Conservation (phyloP, 2,113 vertebrate genomes). For the Condylura cristata region DNA sequence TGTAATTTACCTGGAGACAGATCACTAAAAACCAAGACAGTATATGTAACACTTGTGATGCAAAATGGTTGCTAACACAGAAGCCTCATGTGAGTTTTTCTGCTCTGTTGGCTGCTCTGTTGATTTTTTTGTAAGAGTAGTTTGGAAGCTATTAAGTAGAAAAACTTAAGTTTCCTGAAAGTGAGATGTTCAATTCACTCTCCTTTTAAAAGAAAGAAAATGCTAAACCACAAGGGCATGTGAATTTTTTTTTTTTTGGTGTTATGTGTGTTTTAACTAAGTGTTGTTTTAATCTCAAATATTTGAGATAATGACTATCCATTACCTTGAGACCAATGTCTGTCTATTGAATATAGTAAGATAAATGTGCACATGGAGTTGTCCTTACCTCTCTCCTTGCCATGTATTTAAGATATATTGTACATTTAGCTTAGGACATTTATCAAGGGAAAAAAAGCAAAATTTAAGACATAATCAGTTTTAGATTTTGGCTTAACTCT, state of each 20-base stretch:
- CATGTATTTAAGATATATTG: conserved; percentile 39
- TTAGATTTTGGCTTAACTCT: conserved; percentile 23
- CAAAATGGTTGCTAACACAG: neutral
- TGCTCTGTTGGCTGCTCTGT: neutral
- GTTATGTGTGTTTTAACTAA: conserved; percentile 24
- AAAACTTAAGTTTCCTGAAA: neutral
- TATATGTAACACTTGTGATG: neutral
- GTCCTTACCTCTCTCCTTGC: conserved; percentile 44
- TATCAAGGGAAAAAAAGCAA: neutral
- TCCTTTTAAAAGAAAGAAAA: conserved; percentile 36
- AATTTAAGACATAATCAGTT: conserved; percentile 50
- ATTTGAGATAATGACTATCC: conserved; percentile 66
- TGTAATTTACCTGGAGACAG: neutral
- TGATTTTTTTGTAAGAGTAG: neutral
- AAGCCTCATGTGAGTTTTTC: neutral
- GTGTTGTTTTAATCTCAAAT: conserved; percentile 67
- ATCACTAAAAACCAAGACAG: neutral
- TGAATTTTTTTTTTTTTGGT: neutral
- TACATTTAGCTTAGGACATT: conserved; percentile 23
- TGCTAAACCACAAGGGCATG: neutral
- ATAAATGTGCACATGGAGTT: neutral
- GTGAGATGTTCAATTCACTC: neutral
- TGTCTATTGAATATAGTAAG: conserved; percentile 39
- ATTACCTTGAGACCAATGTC: conserved; percentile 44
- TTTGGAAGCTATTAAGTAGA: conserved; percentile 14